Evolutionary conservation across 2,888 invertebrate genomes (phyloP).

Genomic region (Stramonita haemastoma): DNA sequence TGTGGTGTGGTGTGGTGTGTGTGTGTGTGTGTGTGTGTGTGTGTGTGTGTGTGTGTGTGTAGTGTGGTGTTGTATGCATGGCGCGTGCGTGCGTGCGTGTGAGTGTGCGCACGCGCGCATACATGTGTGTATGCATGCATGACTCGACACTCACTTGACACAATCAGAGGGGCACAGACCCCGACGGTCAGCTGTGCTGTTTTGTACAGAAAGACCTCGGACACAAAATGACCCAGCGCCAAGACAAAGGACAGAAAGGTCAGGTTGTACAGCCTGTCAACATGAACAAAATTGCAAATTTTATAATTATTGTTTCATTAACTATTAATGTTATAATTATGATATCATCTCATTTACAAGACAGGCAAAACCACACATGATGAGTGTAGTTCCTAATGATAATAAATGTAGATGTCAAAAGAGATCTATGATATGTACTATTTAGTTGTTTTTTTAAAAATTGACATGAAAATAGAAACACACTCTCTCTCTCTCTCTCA

Average conservation of each 20-base stretch:
- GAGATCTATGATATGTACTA: no score
- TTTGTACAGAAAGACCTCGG: constrained; percentile 61
- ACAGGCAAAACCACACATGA: no score
- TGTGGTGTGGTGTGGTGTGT: not conserved
- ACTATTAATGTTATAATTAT: no score
- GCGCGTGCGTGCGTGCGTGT: not conserved
- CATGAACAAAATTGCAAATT: not conserved
- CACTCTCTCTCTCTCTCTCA: no score
- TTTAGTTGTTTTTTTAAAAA: no score
- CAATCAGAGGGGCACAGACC: constrained; percentile 59
- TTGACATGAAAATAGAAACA: no score
- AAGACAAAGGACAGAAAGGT: constrained; percentile 65
- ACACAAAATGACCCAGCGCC: constrained; percentile 61
- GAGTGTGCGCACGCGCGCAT: not conserved
- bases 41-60: constrained; percentile 1
- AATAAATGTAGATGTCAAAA: no score
- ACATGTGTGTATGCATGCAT: not conserved
- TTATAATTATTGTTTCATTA: no score
- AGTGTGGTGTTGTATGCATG: no score
- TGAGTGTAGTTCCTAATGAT: no score
- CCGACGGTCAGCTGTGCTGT: constrained; percentile 60
- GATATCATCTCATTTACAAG: no score
- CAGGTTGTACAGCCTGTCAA: constrained; percentile 63
- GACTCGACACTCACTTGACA: constrained; percentile 57
- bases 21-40: not conserved